A percentile compares a stretch with the other conserved stretches of the same genome.
These are phyloP conservation scores for Cyaniris semiargus DNA, from an alignment of 2,888 invertebrate genomes.

Conservation along the genomic window DNA sequence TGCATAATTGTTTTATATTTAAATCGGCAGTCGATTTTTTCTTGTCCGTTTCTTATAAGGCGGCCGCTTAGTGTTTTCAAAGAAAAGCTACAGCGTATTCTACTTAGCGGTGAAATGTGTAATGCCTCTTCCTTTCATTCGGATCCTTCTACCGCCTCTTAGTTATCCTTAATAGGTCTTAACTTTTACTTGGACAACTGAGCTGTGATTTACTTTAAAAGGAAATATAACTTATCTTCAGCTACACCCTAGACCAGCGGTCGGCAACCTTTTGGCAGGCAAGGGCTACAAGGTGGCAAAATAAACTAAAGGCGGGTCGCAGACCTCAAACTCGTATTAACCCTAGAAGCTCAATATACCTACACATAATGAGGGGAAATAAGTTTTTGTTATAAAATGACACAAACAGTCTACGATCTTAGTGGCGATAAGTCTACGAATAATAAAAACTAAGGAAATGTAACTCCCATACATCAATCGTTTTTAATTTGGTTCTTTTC, in stretches of 20 bases:
- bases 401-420: too few species aligned
- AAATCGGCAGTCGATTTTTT: slow-evolving; percentile 26
- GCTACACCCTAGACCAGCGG: neutral
- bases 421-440: too few species aligned
- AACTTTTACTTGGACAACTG: slow-evolving; percentile 42
- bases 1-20: slow-evolving; percentile 7
- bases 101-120: slow-evolving; percentile 75
- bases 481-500: too few species aligned
- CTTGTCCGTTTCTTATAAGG: slow-evolving; percentile 59
- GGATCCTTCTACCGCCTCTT: slow-evolving; percentile 51
- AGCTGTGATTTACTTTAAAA: slow-evolving; percentile 33
- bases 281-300: too few species aligned
- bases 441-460: too few species aligned
- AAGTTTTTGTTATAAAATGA: too few species aligned
- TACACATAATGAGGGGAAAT: too few species aligned
- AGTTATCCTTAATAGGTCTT: slow-evolving; percentile 47
- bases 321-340: too few species aligned
- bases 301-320: too few species aligned
- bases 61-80: slow-evolving; percentile 61
- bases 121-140: slow-evolving; percentile 53
- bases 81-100: slow-evolving; percentile 64
- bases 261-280: too few species aligned
- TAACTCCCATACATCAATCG: too few species aligned
- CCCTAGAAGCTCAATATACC: too few species aligned
- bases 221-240: neutral